Conservation (phyloP, 2,888 invertebrate species). For the Hedya salicella region DNA sequence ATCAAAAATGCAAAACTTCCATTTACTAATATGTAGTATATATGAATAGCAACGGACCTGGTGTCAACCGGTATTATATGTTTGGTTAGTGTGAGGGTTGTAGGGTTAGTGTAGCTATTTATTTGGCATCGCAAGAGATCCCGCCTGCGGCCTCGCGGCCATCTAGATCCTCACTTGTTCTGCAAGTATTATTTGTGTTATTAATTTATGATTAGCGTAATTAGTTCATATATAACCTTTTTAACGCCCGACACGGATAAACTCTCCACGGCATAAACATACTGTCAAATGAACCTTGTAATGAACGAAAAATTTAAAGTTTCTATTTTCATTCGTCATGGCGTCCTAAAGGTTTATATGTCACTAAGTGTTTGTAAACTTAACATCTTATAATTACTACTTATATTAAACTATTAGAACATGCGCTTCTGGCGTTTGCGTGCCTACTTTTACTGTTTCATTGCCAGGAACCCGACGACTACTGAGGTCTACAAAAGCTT, state of each 20-base stretch:
- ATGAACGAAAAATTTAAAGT: too few species aligned
- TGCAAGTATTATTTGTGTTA: conserved; percentile 79
- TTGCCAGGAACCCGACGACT: too few species aligned
- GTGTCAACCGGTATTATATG: conserved; percentile 11
- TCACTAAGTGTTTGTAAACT: conserved; percentile 20
- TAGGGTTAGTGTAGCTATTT: conserved; percentile 28
- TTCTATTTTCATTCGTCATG: not conserved
- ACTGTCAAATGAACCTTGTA: too few species aligned
- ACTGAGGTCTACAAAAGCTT: too few species aligned
- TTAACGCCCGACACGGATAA: conserved; percentile 46
- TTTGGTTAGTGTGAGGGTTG: conserved; percentile 22
- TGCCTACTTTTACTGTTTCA: not conserved
- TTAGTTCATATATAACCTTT: conserved; percentile 54
- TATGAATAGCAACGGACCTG: conserved; percentile 12
- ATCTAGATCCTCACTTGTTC: conserved; percentile 56
- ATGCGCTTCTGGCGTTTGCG: not conserved
- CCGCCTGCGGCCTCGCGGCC: not conserved
- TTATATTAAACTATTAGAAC: conserved; percentile 11
- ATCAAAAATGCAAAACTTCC: too few species aligned
- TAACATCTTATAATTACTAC: conserved; percentile 6
- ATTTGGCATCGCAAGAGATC: conserved; percentile 8
- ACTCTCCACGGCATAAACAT: not conserved
- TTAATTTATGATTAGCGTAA: conserved; percentile 78
- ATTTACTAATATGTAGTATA: not conserved
- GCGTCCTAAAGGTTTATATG: conserved; percentile 24